Percentiles rank a stretch among this genome's conserved stretches.
phyloP scores from a whole-genome alignment of 2,888 invertebrate species.

The Lasioglossum lativentre region DNA sequence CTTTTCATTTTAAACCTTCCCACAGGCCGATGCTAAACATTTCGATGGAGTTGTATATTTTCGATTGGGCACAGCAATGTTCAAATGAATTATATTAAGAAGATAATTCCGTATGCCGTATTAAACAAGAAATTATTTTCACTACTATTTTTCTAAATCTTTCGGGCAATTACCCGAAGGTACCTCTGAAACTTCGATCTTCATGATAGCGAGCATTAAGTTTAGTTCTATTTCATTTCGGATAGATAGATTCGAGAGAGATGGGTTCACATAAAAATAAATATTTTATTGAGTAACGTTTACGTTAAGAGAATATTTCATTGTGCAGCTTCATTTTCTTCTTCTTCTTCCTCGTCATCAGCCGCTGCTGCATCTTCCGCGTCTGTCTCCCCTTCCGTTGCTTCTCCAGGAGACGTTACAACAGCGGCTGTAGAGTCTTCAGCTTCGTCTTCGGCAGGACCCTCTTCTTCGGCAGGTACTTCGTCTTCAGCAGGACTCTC shows the following conservation, averaged over 20 bases:
- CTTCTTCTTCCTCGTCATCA: constrained; percentile 26
- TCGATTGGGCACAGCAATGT: neutral
- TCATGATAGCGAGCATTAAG: neutral
- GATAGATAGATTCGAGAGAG: neutral
- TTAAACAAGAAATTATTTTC: constrained; percentile 20
- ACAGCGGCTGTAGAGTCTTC: neutral
- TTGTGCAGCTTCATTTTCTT: constrained; percentile 31
- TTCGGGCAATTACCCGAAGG: neutral
- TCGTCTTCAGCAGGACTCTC: constrained; percentile 13
- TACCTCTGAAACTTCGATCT: neutral
- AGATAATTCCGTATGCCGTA: neutral
- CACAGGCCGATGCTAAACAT: neutral
- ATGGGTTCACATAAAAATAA: neutral
- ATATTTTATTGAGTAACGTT: constrained; percentile 29
- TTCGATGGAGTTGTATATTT: constrained; percentile 20
- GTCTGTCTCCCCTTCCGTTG: constrained; percentile 47
- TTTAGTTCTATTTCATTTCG: neutral
- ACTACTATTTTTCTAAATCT: constrained; percentile 2
- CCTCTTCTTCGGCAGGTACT: constrained; percentile 39
- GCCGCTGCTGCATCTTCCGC: constrained; percentile 17
- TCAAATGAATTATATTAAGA: constrained; percentile 4
- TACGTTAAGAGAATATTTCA: constrained; percentile 8
- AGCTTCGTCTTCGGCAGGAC: constrained; percentile 18
- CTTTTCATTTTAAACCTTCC: constrained; percentile 1
- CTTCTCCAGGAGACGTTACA: constrained; percentile 9